These are phyloP conservation scores for Choloepus didactylus DNA, from an alignment of 2,797 vertebrate genomes.

Conservation along the genomic window DNA sequence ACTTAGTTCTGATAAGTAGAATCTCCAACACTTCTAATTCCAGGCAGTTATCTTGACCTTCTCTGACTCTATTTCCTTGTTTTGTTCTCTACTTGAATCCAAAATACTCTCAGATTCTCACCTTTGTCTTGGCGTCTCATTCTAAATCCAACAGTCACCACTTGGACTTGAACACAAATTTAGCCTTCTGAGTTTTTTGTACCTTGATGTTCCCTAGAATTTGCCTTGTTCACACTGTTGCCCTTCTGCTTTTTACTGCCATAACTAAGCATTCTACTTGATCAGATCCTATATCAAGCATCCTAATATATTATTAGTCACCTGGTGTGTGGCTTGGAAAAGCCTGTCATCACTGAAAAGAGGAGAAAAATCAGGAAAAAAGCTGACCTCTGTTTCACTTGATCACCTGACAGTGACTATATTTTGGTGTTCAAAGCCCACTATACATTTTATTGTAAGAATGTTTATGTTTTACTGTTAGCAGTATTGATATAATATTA, in stretches of 20 bases:
- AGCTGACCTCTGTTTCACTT: background rate
- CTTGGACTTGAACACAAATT: background rate
- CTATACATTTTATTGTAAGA: background rate
- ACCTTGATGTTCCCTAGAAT: background rate
- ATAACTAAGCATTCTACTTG: background rate
- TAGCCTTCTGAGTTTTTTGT: background rate
- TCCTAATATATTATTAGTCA: background rate
- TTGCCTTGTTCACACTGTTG: background rate
- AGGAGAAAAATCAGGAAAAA: background rate
- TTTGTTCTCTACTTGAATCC: background rate
- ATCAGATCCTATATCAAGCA: background rate
- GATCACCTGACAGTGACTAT: background rate
- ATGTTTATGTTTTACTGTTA: background rate
- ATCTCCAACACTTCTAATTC: background rate
- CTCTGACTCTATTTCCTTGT: background rate
- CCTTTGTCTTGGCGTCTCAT: conserved; percentile 9
- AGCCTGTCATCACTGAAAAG: background rate
- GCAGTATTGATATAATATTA: background rate
- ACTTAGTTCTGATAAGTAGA: background rate
- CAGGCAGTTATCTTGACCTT: background rate
- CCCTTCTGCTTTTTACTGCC: background rate
- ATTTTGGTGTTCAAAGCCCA: background rate
- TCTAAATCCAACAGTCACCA: background rate
- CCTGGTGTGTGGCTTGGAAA: background rate
- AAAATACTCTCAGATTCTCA: background rate